These are phyloP conservation scores for Chionoecetes opilio DNA, from an alignment of 1,140 invertebrate species.

Conservation along the genomic window DNA sequence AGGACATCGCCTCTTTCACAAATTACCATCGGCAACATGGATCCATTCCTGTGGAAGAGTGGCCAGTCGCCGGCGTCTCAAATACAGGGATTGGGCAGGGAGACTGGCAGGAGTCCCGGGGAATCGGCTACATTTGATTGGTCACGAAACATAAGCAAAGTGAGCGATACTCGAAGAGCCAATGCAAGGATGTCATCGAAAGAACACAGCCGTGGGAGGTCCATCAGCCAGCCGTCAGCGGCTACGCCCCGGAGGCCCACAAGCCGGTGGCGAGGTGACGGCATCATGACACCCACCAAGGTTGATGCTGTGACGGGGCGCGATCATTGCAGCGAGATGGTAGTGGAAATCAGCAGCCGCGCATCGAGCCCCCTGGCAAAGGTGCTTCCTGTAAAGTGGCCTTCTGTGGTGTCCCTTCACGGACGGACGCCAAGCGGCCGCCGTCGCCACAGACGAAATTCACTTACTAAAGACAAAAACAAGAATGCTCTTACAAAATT, in stretches of 20 bases:
- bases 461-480: slow-evolving; percentile 38
- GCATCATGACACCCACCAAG: not conserved
- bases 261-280: slow-evolving; percentile 34
- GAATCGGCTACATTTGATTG: slow-evolving; percentile 37
- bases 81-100: not conserved
- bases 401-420: not conserved
- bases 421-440: slow-evolving; percentile 47
- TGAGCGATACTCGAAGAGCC: not conserved
- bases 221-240: not conserved
- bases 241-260: not conserved
- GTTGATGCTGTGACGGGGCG: slow-evolving; percentile 49
- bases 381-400: not conserved
- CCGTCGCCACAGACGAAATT: slow-evolving; percentile 10
- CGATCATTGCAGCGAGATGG: slow-evolving; percentile 8
- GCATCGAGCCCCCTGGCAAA: slow-evolving; percentile 43
- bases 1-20: not conserved
- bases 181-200: not conserved
- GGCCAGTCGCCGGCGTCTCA: not conserved
- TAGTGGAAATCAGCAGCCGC: slow-evolving; percentile 57
- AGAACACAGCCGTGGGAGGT: not conserved
- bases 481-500: not conserved
- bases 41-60: slow-evolving; percentile 38
- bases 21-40: slow-evolving; percentile 37
- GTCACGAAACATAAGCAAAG: slow-evolving; percentile 60
- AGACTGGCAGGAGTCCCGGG: not conserved